These are phyloP conservation scores for Montifringilla adamsi DNA, from an alignment of 2,113 vertebrate genomes.

Conservation along the genomic window DNA sequence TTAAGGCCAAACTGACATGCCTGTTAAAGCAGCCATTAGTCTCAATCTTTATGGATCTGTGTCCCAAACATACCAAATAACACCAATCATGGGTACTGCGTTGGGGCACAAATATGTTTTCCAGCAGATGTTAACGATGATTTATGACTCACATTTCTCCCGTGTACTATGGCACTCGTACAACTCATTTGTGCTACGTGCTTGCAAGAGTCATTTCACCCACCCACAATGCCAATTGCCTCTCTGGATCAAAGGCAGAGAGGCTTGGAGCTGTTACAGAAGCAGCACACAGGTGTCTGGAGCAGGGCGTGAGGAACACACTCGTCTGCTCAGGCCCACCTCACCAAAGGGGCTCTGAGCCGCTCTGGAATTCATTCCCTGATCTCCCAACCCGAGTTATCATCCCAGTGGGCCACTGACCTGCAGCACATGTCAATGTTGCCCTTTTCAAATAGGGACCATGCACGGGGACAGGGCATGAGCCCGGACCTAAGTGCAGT, in stretches of 20 bases:
- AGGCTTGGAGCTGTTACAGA: background rate
- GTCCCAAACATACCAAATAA: background rate
- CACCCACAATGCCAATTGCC: background rate
- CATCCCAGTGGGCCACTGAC: background rate
- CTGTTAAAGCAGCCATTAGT: slow-evolving; percentile 6
- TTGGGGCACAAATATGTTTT: background rate
- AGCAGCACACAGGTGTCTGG: background rate
- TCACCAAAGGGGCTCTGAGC: background rate
- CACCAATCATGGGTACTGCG: background rate
- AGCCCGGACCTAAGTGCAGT: background rate
- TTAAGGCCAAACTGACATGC: slow-evolving; percentile 24
- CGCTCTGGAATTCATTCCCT: background rate
- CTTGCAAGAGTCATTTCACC: slow-evolving; percentile 17
- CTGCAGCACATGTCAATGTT: fast-evolving
- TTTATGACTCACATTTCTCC: slow-evolving; percentile 58
- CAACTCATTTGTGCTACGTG: slow-evolving; percentile 19
- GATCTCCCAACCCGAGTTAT: background rate
- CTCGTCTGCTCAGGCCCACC: background rate
- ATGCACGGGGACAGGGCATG: background rate
- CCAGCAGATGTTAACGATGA: slow-evolving; percentile 43
- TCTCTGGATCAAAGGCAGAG: background rate
- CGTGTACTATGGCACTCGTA: slow-evolving; percentile 7
- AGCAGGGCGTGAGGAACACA: background rate
- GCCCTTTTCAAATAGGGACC: background rate
- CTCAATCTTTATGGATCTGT: background rate